Conservation (phyloP, 2,888 invertebrate genomes). For the Auanema freiburgensis region DNA sequence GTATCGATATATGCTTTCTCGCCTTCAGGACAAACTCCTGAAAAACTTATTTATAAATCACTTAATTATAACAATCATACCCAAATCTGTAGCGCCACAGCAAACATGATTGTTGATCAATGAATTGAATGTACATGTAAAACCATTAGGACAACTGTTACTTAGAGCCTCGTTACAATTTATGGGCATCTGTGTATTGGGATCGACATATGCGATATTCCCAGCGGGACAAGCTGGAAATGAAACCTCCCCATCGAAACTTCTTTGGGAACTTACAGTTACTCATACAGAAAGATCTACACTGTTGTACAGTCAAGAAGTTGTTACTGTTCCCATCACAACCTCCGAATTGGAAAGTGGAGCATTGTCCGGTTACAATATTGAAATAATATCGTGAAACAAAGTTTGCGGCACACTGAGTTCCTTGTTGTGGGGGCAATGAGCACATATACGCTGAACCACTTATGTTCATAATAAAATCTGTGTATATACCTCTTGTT, state of each 20-base stretch:
- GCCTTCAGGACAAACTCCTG: conserved; percentile 49
- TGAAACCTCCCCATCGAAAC: no score
- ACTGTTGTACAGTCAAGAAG: conserved; percentile 50
- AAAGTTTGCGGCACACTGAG: conserved; percentile 32
- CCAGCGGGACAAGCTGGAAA: conserved; percentile 44
- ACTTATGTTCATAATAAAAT: not conserved
- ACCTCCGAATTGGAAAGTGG: conserved; percentile 54
- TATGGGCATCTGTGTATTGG: conserved; percentile 48
- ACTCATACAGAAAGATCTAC: conserved; percentile 48
- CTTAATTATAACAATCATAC: conserved; percentile 1
- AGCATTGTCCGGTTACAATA: conserved; percentile 55
- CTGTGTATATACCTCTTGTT: conserved; percentile 27
- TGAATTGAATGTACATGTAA: conserved; percentile 42
- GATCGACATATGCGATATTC: conserved; percentile 51
- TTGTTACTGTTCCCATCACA: conserved; percentile 57
- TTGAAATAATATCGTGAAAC: conserved; percentile 54
- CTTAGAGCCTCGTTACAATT: conserved; percentile 49
- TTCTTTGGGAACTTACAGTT: conserved; percentile 21
- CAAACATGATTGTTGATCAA: conserved; percentile 50
- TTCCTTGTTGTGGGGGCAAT: conserved; percentile 49
- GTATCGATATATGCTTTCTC: conserved; percentile 58
- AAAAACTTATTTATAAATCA: not conserved
- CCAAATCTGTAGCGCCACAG: conserved; percentile 52
- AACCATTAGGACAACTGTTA: conserved; percentile 44
- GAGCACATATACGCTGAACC: conserved; percentile 45